Percentiles rank a stretch among this genome's conserved stretches.
phyloP scores from a whole-genome alignment of 1,140 invertebrate genomes.

The Metopolophium dirhodum region DNA sequence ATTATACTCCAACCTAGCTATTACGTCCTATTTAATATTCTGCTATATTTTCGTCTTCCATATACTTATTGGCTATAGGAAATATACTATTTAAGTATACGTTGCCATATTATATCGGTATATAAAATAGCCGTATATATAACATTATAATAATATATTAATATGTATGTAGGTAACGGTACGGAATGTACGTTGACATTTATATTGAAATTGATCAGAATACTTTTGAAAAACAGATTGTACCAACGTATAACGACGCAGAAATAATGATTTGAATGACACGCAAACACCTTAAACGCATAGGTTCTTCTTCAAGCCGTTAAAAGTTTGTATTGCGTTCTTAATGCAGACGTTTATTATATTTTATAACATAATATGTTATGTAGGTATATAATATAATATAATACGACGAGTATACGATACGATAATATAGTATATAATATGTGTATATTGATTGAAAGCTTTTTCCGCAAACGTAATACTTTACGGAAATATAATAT shows the following conservation, averaged over 20 bases:
- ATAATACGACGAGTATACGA: not conserved
- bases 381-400: too few species aligned
- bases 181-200: not conserved
- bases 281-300: not conserved
- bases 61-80: not conserved
- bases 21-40: not conserved
- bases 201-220: not conserved
- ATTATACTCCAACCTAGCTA: too few species aligned
- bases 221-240: not conserved
- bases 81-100: not conserved
- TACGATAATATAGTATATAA: not conserved
- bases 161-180: not conserved
- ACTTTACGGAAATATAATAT: not conserved
- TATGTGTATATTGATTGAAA: not conserved
- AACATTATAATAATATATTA: not conserved
- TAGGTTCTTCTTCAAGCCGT: not conserved
- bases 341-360: not conserved
- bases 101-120: not conserved
- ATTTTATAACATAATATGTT: conserved; percentile 19
- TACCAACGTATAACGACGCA: not conserved
- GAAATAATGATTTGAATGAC: conserved; percentile 11
- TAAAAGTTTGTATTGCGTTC: not conserved
- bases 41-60: not conserved
- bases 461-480: not conserved
- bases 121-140: not conserved